A percentile compares a stretch with the other conserved stretches of the same genome.
These are phyloP conservation scores for Pyrochroa serraticornis DNA, from an alignment of 2,888 invertebrate species.

Conservation along the genomic window DNA sequence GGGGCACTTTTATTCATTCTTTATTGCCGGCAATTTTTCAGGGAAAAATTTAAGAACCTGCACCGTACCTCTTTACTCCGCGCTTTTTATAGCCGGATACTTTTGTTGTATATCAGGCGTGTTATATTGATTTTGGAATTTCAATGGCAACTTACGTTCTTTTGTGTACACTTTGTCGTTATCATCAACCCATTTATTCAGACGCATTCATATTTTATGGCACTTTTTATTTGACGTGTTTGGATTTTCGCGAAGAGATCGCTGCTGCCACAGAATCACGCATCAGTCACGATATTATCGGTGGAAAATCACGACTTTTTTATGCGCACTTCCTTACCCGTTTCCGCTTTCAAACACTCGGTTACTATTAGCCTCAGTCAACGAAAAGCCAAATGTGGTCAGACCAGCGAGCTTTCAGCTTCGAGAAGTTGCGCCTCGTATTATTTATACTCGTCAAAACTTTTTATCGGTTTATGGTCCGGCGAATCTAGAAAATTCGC, in stretches of 20 bases:
- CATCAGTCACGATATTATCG: too few species aligned
- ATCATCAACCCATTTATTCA: conserved; percentile 26
- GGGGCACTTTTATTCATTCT: conserved; percentile 36
- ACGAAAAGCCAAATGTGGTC: conserved; percentile 1
- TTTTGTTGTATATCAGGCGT: conserved; percentile 38
- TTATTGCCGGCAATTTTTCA: conserved; percentile 45
- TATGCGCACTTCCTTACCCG: neutral
- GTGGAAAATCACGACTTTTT: too few species aligned
- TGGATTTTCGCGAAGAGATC: conserved; percentile 17
- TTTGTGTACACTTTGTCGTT: conserved; percentile 25
- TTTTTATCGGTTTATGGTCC: neutral
- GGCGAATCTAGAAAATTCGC: neutral
- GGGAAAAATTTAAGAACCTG: conserved; percentile 44
- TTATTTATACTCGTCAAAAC: neutral
- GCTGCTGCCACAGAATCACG: too few species aligned
- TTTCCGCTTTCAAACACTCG: conserved; percentile 4
- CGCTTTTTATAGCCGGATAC: conserved; percentile 34
- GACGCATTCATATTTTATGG: conserved; percentile 16
- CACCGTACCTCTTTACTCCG: conserved; percentile 34
- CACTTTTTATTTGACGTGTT: conserved; percentile 29
- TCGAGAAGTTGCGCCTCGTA: neutral
- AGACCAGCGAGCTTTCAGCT: neutral
- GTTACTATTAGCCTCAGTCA: conserved; percentile 6
- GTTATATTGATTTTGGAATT: conserved; percentile 43
- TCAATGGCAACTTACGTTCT: conserved; percentile 36